Evolutionary conservation across 2,797 vertebrate species (phyloP), one percentile per base, ranked within the genome.

Genomic region (Adelosebastes latens): DNA sequence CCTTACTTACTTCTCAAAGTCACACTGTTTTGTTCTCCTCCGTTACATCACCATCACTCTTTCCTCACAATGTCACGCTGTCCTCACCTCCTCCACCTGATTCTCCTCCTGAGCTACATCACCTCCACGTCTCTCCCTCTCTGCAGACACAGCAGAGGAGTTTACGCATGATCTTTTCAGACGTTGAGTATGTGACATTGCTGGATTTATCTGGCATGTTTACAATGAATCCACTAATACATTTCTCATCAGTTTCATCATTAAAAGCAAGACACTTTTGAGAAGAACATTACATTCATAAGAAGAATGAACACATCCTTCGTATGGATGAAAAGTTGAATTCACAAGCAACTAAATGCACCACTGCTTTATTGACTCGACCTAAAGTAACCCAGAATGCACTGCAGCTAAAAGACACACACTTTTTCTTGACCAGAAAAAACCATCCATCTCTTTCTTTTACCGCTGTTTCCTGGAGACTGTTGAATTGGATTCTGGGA

Each of bases 31-130:
- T 63, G 4, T 29, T 56, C 27, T 36, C n/a, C 31, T 53, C 49
- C 5, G 49, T 77, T 42, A 22, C 46, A 64, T 69, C 68, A 56
- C 4, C 34, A 7, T 59, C 49, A 11, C 67, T 11, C 39, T 22
- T 39, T 60, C 39, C 32, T 68, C 65, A 52, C 77, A 52, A 62
- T 39, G 49, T 55, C 63, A 67, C 55, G 11, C 12, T 13, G n/a
- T 36, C 72, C 56, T 69, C 67, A 53, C 79, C 60, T 76, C 72
- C 65, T 39, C 79, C 55, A 73, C 67, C 65, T 39, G 52, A 13
- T n/a, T 16, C 14, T 18, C 77, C 14, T 46, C 58, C 55, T 29
- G 46, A 71, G 65, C 39, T 27, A 12, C 42, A 16, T 22, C 59
- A 62, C 63, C 72, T 58, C 60, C 63, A 3, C 8, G 4, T 39